These are phyloP conservation scores for Toxotes chatareus DNA, from an alignment of 2,113 vertebrate species.

Conservation along the genomic window DNA sequence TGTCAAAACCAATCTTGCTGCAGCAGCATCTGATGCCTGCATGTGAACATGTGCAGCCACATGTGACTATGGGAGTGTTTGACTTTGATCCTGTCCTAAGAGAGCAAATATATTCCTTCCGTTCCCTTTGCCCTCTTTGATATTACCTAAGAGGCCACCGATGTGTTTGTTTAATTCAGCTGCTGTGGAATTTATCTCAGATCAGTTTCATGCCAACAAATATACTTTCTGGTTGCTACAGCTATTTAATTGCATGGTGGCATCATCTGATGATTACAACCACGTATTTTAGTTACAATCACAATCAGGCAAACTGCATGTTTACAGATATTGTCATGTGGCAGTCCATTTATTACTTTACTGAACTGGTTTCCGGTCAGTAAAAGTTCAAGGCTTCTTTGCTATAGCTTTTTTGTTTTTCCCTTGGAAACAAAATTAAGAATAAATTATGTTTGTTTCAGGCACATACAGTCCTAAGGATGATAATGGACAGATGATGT, in stretches of 20 bases:
- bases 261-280: conserved; percentile 2
- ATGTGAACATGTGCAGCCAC: conserved; percentile 11
- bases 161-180: conserved; percentile 17
- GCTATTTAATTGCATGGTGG: neutral
- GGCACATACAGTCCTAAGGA: too few species aligned
- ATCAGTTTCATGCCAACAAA: neutral
- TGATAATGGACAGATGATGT: neutral
- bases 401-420: neutral
- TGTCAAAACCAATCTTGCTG: neutral
- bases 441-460: neutral
- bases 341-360: neutral
- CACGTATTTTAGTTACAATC: neutral
- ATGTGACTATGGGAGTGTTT: conserved; percentile 51
- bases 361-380: neutral
- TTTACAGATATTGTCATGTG: neutral
- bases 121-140: conserved; percentile 34
- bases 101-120: conserved; percentile 62
- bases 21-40: neutral
- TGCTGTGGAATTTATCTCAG: neutral
- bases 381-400: neutral
- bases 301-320: neutral
- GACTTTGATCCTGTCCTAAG: conserved; percentile 70
- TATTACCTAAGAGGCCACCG: conserved; percentile 24
- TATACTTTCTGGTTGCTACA: neutral
- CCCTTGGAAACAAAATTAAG: neutral